Percentiles rank a stretch among this genome's conserved stretches.
phyloP scores from a whole-genome alignment of 1,140 invertebrate genomes.

The Eupristina koningsbergeri region DNA sequence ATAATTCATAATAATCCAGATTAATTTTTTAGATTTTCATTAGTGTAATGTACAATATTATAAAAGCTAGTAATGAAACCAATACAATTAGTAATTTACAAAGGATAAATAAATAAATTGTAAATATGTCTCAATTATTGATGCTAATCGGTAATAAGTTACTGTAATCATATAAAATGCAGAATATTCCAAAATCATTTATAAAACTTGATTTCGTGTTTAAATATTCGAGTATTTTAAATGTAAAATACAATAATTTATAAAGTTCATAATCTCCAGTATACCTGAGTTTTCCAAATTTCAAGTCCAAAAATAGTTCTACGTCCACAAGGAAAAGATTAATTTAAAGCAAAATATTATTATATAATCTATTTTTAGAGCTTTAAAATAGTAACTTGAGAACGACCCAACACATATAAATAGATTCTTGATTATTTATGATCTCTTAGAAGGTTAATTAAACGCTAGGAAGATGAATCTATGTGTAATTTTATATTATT shows the following conservation, averaged over 20 bases:
- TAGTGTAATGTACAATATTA: too few relatives aligned
- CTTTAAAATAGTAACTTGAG: slow-evolving; percentile 4
- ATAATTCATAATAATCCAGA: too few relatives aligned
- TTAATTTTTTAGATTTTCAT: too few relatives aligned
- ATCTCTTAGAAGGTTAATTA: slow-evolving; percentile 1
- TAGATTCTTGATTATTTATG: not conserved
- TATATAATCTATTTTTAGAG: not conserved
- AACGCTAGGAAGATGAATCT: not conserved
- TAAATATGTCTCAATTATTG: too few relatives aligned
- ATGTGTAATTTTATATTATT: not conserved
- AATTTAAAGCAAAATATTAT: slow-evolving; percentile 1
- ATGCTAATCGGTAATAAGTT: too few relatives aligned
- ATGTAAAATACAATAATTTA: not conserved
- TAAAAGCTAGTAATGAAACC: too few relatives aligned
- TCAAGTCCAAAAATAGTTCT: not conserved
- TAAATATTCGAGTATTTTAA: too few relatives aligned
- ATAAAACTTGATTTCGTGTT: too few relatives aligned
- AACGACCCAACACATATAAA: not conserved
- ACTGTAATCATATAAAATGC: too few relatives aligned
- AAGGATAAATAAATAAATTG: too few relatives aligned
- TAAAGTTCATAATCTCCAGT: not conserved
- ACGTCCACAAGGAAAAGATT: not conserved
- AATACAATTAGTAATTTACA: too few relatives aligned
- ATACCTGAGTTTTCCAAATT: not conserved
- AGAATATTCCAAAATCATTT: too few relatives aligned